Base-by-base conservation (phyloP, 2,113 vertebrate genomes). In the Semnopithecus entellus region DNA sequence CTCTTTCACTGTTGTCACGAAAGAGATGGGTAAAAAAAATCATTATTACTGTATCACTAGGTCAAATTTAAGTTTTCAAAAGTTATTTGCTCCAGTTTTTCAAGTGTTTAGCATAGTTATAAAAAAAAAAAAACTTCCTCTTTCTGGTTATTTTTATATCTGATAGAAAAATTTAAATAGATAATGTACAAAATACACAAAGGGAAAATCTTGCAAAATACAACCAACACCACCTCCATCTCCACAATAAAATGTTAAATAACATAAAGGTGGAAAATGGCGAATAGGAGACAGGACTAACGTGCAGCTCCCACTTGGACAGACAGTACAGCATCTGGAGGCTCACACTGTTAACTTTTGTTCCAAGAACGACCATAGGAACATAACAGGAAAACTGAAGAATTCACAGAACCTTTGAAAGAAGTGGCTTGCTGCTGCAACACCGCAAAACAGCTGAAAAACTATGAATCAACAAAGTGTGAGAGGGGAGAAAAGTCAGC, bases 1-100 rank as follows among this genome's bases (percentile, higher is more conserved):
- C 43, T 87, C 81, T 92, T 78, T 84, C 64, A 76, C 2, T 55
- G 40, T 30, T 59, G 45, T 55, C 90, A 91, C 57, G 83, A 72
- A 61, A 82, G 50, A 78, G 80, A 88, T 25, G 1, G 55, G 32
- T n/a, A 84, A 93, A 35, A 83, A 95, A 86, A 91, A 75, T 17
- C 66, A 83, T 68, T 35, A 81, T 40, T 89, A 90, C 2, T 79
- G 3, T 61, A 68, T 9, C 48, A 64, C 22, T 72, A 76, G 2
- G 43, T 86, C 18, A 80, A 96, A 83, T 87, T 90, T 90, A 43
- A 35, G 76, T 93, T 95, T 90, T 75, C 64, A n/a, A 48, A 91
- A 92, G 30, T 84, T 79, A 88, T 40, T 70, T 87, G 40, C 16
- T 95, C 93, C 68, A 72, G 48, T 43, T 57, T 92, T 68, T 92